Base-by-base conservation (phyloP, 2,797 vertebrate species). In the Acropternis orthonyx region DNA sequence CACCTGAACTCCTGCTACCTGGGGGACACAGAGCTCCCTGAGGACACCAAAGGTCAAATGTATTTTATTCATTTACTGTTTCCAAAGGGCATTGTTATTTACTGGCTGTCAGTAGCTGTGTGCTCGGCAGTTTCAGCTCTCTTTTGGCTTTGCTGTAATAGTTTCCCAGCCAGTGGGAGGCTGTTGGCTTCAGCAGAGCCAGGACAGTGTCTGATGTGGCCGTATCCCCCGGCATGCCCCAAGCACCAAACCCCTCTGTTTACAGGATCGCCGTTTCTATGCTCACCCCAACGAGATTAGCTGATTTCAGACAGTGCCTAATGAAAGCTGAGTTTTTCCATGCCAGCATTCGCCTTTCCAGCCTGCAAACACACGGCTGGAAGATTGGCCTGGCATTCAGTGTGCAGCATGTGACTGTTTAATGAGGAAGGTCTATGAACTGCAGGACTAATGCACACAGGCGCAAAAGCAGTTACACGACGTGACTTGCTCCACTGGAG, bases 381-480 rank as follows among this genome's bases (percentile, higher is more conserved):
- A 71, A 94, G 92, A 75, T 21, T 17, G 23, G 92, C 58, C 89
- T 96, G 95, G 95, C 91, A 63, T 18, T 56, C 73, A 41, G 67
- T 74, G 88, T 93, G 85, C 80, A 95, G 90, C 95, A 96, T 95
- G 94, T 97, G 97, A 97, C 92, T 86, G 14, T 46, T 79, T 92
- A 95, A 96, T 94, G 87, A 95, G 69, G 72, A 83, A 96, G 74
- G 82, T 56, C 96, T 68, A 10, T 30, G 81, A 87, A 37, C 74
- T n/a, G 85, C 84, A 72, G 78, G 71, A 43, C 92, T 78, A 85
- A 96, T 63, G 79, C 79, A 61, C 54, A 55, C 20, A 76, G 67
- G 86, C 28, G 44, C 86, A 94, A 43, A 93, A 85, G 76, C 85
- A 56, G 77, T 89, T 91, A 43, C 90, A 59, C 4, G 1, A 48